These are phyloP conservation scores for Climacteris rufus DNA, from an alignment of 2,113 vertebrate species.

Conservation along the genomic window DNA sequence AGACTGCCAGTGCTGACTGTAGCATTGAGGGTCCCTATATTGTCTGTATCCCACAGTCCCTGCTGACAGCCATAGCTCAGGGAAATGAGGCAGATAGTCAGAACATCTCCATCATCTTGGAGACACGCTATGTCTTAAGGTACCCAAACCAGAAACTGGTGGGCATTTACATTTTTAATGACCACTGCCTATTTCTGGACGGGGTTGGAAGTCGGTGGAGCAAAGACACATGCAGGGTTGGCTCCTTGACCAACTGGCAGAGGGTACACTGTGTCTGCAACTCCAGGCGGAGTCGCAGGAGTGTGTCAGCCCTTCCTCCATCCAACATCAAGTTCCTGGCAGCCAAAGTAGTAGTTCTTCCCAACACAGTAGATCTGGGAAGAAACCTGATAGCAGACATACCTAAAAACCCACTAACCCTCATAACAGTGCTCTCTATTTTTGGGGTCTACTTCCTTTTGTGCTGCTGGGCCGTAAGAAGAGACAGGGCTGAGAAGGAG, in stretches of 20 bases:
- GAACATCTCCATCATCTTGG: conserved; percentile 10
- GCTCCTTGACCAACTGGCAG: conserved; percentile 47
- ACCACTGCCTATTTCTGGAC: conserved; percentile 60
- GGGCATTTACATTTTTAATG: conserved; percentile 48
- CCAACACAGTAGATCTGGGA: conserved; percentile 53
- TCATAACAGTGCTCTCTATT: conserved; percentile 54
- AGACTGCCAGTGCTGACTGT: neutral
- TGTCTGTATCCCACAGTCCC: conserved; percentile 54
- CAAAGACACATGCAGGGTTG: conserved; percentile 10
- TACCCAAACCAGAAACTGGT: conserved; percentile 1
- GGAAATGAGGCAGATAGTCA: neutral
- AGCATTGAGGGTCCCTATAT: conserved; percentile 10
- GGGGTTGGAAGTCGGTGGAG: conserved; percentile 39
- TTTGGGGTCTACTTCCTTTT: neutral
- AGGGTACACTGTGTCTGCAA: conserved; percentile 66
- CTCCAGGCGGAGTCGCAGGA: neutral
- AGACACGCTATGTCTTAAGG: neutral
- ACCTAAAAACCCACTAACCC: conserved; percentile 43
- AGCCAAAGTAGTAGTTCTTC: conserved; percentile 44
- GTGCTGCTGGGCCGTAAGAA: conserved; percentile 60
- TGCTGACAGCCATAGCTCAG: conserved; percentile 17
- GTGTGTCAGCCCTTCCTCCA: fast-evolving
- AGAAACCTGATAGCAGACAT: neutral
- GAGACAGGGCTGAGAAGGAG: conserved; percentile 44
- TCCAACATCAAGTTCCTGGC: conserved; percentile 49